Evolutionary conservation across 1,140 invertebrate genomes (phyloP), one percentile per base, ranked within the genome.

Genomic region (Diabrotica undecimpunctata): DNA sequence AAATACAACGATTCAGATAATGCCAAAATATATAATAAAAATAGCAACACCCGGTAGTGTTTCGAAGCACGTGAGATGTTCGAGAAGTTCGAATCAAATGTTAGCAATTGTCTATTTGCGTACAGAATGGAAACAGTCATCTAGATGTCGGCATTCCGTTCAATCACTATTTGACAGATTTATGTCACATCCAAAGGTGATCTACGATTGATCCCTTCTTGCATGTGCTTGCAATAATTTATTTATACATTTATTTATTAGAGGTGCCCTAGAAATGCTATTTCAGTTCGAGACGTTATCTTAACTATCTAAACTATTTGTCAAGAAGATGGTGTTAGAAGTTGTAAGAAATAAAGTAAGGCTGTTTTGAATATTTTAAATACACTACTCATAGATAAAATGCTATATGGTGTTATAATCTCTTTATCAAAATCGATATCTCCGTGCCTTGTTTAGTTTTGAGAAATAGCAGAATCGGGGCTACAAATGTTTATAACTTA

Each of bases 61-160:
- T 25, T 36, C 9, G 5, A 10, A 10, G 36, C 61, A 14, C 38
- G 12, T 36, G 38, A 64, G 39, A n/a, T 12, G 54, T 46, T 35
- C 55, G 10, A 58, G 57, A 36, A 25, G 56, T 64, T 64, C 62
- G 25, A 64, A 46, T 57, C 37, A 64, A 64, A 64, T 64, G 62
- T 58, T 58, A 64, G 57, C 10, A 25, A 64, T 64, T 64, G 55
- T 64, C 37, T 64, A 64, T 64, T 64, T 64, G 62, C 55, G 62
- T 64, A 64, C 62, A 36, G 62, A 64, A 64, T 64, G 38, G 54
- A 64, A 64, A 59, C 57, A 62, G 41, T 46, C 50, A 62, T 50
- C 62, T 53, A 12, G 56, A 8, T 52, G 46, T 50, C 54, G 11
- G 13, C 52, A 62, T 62, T 12, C 61, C 61, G 35, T 35, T 62